Evolutionary conservation across 1,140 invertebrate genomes (phyloP).

Genomic region (Diorhabda sublineata): DNA sequence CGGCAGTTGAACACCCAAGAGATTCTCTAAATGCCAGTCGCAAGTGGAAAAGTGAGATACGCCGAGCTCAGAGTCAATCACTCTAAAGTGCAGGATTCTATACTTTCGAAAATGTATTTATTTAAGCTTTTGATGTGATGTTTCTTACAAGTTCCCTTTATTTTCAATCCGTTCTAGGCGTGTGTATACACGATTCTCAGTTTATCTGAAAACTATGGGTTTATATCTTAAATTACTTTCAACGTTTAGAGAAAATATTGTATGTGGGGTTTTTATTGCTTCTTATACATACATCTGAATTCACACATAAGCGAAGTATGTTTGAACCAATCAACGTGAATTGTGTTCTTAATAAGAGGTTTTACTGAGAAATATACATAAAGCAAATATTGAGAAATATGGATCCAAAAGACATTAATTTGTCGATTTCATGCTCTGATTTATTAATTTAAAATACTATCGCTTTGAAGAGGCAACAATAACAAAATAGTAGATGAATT

Average conservation of each 20-base stretch:
- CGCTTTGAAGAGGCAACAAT: too few relatives aligned
- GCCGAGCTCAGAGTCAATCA: slow-evolving; percentile 16
- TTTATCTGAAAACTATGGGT: not conserved
- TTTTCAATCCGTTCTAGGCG: not conserved
- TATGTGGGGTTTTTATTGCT: too few relatives aligned
- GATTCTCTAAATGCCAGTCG: slow-evolving; percentile 9
- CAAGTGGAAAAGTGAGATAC: slow-evolving; percentile 11
- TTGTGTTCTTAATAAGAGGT: too few relatives aligned
- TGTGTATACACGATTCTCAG: not conserved
- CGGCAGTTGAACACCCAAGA: slow-evolving; percentile 9
- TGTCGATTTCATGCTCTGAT: too few relatives aligned
- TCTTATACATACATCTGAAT: too few relatives aligned
- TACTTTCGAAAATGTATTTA: slow-evolving; percentile 15
- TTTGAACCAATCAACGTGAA: too few relatives aligned
- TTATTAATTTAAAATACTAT: too few relatives aligned
- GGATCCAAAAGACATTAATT: too few relatives aligned
- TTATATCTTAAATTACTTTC: not conserved
- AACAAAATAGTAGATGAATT: too few relatives aligned
- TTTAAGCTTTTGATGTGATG: not conserved
- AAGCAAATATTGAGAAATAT: too few relatives aligned
- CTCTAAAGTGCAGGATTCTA: slow-evolving; percentile 15
- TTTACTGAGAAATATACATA: too few relatives aligned
- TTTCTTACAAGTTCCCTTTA: not conserved
- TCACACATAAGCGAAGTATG: too few relatives aligned
- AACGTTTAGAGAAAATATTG: not conserved